These are phyloP conservation scores for Bovichtus diacanthus DNA, from an alignment of 2,797 vertebrate genomes.

Conservation along the genomic window DNA sequence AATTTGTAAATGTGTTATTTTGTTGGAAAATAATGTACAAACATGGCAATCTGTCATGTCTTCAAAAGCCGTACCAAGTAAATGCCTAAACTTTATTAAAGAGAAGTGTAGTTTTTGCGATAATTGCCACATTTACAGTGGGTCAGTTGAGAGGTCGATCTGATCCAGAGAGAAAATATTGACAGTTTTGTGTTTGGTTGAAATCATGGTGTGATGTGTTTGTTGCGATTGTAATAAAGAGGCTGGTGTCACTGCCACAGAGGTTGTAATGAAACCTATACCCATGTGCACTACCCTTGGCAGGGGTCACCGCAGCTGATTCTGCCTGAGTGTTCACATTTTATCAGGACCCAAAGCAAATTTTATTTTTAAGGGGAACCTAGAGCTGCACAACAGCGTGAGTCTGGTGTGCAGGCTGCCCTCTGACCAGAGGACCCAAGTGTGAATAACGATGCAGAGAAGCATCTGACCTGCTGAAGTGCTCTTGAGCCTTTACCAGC, in stretches of 20 bases:
- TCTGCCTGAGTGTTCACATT: constrained; percentile 44
- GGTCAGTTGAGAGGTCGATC: constrained; percentile 22
- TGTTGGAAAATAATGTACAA: background rate
- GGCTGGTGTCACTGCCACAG: constrained; percentile 12
- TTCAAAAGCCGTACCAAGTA: background rate
- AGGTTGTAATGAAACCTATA: constrained; percentile 42
- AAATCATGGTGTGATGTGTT: constrained; percentile 19
- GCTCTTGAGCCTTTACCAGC: constrained; percentile 1
- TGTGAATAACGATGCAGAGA: constrained; percentile 17
- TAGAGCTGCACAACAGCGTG: constrained; percentile 8
- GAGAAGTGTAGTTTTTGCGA: constrained; percentile 2
- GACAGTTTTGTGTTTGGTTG: constrained; percentile 13
- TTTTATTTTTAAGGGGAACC: constrained; percentile 24
- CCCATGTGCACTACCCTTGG: constrained; percentile 29
- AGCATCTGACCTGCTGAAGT: constrained; percentile 18
- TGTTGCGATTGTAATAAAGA: constrained; percentile 24
- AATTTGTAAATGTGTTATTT: constrained; percentile 6
- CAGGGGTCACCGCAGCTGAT: constrained; percentile 45
- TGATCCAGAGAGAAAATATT: constrained; percentile 27
- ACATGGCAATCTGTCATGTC: background rate
- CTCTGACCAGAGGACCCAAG: constrained; percentile 9
- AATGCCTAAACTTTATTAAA: constrained; percentile 4
- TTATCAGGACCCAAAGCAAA: constrained; percentile 44
- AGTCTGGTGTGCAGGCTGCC: background rate
- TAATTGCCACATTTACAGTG: constrained; percentile 17